Conservation (phyloP, 1,140 invertebrate species). For the Monomorium pharaonis region DNA sequence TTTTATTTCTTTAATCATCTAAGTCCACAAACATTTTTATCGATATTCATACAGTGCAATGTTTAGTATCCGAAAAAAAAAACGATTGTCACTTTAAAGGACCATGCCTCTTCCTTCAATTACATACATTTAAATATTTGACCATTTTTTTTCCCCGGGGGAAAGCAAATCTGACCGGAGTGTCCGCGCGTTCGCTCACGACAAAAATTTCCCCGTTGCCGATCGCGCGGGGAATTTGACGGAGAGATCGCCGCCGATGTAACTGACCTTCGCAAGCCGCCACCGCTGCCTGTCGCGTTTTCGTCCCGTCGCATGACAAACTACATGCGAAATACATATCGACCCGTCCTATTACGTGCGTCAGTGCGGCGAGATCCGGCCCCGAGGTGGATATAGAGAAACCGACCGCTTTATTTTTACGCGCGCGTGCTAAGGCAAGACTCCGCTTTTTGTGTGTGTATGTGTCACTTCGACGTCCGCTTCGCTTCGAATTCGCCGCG, state of each 20-base stretch:
- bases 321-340: constrained; percentile 35
- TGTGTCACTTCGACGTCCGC: constrained; percentile 7
- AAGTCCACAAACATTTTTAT: no score
- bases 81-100: no score
- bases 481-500: not conserved
- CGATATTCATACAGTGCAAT: no score
- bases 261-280: constrained; percentile 23
- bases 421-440: not conserved
- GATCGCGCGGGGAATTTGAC: not conserved
- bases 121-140: no score
- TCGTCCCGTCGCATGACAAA: constrained; percentile 28
- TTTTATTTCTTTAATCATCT: no score
- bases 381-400: not conserved
- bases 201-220: not conserved
- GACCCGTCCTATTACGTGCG: constrained; percentile 28
- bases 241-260: not conserved
- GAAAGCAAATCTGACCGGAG: not conserved
- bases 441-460: no score
- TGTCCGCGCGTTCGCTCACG: not conserved
- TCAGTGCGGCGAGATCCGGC: constrained; percentile 10
- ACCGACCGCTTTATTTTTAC: constrained; percentile 40
- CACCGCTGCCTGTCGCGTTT: constrained; percentile 4
- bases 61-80: no score
- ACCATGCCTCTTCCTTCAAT: no score
- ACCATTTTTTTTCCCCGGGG: no score